Evolutionary conservation across 2,888 invertebrate species (phyloP).

Genomic region (Polymixis flavicincta): DNA sequence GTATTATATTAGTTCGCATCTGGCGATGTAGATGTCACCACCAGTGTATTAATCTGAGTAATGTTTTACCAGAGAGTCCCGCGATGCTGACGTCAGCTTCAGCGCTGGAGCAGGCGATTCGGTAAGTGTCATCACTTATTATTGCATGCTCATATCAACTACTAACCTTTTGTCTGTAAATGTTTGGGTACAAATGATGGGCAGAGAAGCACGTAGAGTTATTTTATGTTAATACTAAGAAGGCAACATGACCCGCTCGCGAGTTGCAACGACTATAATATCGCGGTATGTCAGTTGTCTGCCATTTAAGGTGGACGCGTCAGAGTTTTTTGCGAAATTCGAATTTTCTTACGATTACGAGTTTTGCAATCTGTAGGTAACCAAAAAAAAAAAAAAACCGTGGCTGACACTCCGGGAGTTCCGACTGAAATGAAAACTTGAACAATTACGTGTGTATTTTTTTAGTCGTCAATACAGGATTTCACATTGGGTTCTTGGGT

Average conservation of each 20-base stretch:
- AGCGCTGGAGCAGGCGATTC: constrained; percentile 82
- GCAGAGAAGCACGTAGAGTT: neutral
- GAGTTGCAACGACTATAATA: neutral
- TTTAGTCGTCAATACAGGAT: too few relatives aligned
- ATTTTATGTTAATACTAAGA: neutral
- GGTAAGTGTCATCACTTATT: constrained; percentile 72
- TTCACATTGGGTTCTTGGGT: too few relatives aligned
- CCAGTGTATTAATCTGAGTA: neutral
- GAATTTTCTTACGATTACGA: too few relatives aligned
- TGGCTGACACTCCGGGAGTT: too few relatives aligned
- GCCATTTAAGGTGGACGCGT: neutral
- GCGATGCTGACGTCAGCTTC: constrained; percentile 71
- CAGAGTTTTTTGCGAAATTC: too few relatives aligned
- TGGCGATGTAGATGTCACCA: too few relatives aligned
- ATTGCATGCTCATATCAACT: constrained; percentile 30
- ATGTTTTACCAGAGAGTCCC: constrained; percentile 59
- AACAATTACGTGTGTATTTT: too few relatives aligned
- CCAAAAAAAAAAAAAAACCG: too few relatives aligned
- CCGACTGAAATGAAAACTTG: too few relatives aligned
- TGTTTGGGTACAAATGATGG: neutral
- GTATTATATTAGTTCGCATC: too few relatives aligned
- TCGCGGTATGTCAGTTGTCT: neutral
- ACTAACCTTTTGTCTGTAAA: neutral
- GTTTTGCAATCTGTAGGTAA: too few relatives aligned
- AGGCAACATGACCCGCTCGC: neutral